Base-by-base conservation (phyloP, 64 coral and sea anemone genomes). In the Dendronephthya gigantea region DNA sequence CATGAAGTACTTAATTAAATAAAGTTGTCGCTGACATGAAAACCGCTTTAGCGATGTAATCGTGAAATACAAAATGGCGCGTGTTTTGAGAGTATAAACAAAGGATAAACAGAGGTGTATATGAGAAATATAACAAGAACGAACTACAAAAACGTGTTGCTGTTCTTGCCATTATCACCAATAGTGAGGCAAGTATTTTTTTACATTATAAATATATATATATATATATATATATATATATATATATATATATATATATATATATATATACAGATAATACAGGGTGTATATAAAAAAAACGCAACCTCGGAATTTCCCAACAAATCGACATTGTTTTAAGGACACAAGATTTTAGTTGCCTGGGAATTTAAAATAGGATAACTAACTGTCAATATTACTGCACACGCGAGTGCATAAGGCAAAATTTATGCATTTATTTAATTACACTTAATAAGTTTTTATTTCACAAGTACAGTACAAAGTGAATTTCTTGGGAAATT, bases 51-150 rank as follows among this genome's bases (percentile, higher is more conserved):
- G 11, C 72, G 28, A 30, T 33, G 30, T 34, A 34, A 79, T 79
- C 29, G 29, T 15, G 36, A 33, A 79, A 35, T 74, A 79, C 72
- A 79, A 79, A 79, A 79, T 79, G 72, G 72, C 72, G 72, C 72
- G 3, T 33, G 28, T 79, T 33, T 79, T 79, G 7, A 79, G 37
- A 39, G 4, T 45, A 17, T 62, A n/a, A n/a, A n/a, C n/a, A n/a
- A n/a, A n/a, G n/a, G n/a, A 23, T 62, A 62, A 23, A 22, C 55
- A 79, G 17, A 27, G 3, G 19, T 79, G 7, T 79, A 79, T 33
- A 8, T 4, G 32, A 35, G 6, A 79, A 79, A 79, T 15, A 4
- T 35, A 8, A 35, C 6, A 33, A 19, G 17, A 33, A 79, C 22
- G n/a, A 34, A 19, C 27, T 19, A 79, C 72, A 33, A 79, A 79